Percentiles rank a stretch among this genome's conserved stretches.
Conservation (phyloP, 1,140 invertebrate species). For the Microplitis mediator region DNA sequence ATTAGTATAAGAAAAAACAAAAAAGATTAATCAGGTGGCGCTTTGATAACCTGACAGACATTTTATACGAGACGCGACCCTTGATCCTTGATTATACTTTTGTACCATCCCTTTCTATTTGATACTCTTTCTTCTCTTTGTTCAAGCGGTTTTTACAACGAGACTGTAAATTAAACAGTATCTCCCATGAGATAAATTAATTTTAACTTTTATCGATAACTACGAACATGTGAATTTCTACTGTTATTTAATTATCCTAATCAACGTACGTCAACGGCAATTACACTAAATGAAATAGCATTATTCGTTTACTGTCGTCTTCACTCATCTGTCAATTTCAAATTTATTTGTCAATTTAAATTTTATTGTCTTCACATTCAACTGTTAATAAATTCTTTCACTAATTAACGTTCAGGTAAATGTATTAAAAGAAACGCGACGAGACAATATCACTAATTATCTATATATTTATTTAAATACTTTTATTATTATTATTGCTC, state of each 20-base stretch:
- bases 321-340: neutral
- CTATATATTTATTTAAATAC: no score
- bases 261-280: slow-evolving; percentile 17
- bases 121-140: neutral
- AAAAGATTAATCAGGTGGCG: slow-evolving; percentile 9
- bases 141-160: neutral
- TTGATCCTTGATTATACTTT: slow-evolving; percentile 4
- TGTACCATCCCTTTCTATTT: neutral
- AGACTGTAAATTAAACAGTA: slow-evolving; percentile 15
- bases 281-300: neutral
- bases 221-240: neutral
- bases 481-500: no score
- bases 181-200: slow-evolving; percentile 8
- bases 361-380: neutral
- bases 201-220: slow-evolving; percentile 14
- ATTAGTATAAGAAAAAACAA: neutral
- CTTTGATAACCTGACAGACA: slow-evolving; percentile 6
- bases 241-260: slow-evolving; percentile 11
- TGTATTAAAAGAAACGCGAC: neutral
- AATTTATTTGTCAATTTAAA: neutral
- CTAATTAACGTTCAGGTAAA: no score
- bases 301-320: neutral
- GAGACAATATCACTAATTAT: no score
- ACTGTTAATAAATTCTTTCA: no score
- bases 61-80: slow-evolving; percentile 1